These are phyloP conservation scores for Cremastobaeus sp. DNA, from an alignment of 2,888 invertebrate species.

Conservation along the genomic window DNA sequence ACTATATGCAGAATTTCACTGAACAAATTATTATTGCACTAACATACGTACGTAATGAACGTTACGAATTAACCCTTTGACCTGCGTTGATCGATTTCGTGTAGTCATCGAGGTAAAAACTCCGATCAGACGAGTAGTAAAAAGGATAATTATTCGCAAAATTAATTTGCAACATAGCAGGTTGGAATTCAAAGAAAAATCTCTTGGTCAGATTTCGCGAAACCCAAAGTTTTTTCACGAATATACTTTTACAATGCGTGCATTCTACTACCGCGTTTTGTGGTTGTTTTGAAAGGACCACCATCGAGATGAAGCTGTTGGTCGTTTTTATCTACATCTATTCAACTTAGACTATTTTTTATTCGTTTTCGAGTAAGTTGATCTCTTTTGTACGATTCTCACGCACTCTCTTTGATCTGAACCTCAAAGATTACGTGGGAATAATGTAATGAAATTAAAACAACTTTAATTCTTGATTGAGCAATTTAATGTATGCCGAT, in stretches of 20 bases:
- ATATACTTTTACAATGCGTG: constrained; percentile 36
- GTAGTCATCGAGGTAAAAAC: too few relatives aligned
- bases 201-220: constrained; percentile 19
- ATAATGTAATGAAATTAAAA: constrained; percentile 56
- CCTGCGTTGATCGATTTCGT: neutral
- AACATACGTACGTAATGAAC: too few relatives aligned
- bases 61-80: too few relatives aligned
- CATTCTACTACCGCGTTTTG: constrained; percentile 69
- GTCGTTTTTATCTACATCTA: constrained; percentile 48
- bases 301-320: constrained; percentile 76
- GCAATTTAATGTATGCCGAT: constrained; percentile 44
- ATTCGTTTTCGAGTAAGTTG: constrained; percentile 43
- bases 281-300: constrained; percentile 68
- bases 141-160: too few relatives aligned
- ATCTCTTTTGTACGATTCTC: constrained; percentile 68
- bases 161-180: too few relatives aligned
- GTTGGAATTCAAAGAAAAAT: constrained; percentile 30
- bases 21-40: too few relatives aligned
- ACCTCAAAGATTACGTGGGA: constrained; percentile 62
- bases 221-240: constrained; percentile 14
- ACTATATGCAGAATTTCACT: constrained; percentile 25
- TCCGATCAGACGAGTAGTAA: too few relatives aligned
- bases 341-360: constrained; percentile 50
- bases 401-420: constrained; percentile 65
- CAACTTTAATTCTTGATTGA: constrained; percentile 44